phyloP scores from a whole-genome alignment of 2,888 invertebrate genomes.

The Caenorhabditis sinica region DNA sequence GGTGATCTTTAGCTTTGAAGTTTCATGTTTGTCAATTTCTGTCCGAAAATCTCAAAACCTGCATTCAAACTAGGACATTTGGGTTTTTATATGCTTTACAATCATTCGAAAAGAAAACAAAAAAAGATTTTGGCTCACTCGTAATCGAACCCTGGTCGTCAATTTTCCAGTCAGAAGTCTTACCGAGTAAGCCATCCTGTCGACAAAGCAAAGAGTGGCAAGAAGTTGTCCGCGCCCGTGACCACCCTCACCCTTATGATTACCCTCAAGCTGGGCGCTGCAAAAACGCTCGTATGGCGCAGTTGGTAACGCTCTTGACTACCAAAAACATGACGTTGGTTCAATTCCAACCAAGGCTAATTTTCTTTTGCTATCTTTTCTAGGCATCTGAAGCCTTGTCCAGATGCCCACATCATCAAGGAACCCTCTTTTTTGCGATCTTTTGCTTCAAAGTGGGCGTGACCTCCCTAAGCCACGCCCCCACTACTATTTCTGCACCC shows the following conservation, averaged over 20 bases:
- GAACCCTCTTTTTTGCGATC: too few species aligned
- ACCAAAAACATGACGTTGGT: neutral
- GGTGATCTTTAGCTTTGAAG: too few species aligned
- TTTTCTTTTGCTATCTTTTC: neutral
- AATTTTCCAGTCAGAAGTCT: neutral
- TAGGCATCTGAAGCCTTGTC: neutral
- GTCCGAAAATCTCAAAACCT: too few species aligned
- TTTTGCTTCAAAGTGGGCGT: conserved; percentile 40
- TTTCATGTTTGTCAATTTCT: too few species aligned
- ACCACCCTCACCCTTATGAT: neutral
- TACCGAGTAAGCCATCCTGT: neutral
- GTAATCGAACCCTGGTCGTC: neutral
- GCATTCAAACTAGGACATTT: too few species aligned
- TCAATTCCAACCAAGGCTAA: neutral
- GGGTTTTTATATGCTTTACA: too few species aligned
- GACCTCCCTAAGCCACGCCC: conserved; percentile 23
- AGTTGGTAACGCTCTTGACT: neutral
- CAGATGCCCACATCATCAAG: neutral
- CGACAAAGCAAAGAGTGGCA: neutral
- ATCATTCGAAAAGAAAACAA: neutral
- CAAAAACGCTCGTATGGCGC: neutral
- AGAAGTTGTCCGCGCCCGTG: too few species aligned
- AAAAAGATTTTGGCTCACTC: neutral
- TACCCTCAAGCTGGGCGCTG: neutral
- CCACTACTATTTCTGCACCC: too few species aligned